Evolutionary conservation across 1,140 invertebrate genomes (phyloP).

Genomic region (Sinonovacula constricta): DNA sequence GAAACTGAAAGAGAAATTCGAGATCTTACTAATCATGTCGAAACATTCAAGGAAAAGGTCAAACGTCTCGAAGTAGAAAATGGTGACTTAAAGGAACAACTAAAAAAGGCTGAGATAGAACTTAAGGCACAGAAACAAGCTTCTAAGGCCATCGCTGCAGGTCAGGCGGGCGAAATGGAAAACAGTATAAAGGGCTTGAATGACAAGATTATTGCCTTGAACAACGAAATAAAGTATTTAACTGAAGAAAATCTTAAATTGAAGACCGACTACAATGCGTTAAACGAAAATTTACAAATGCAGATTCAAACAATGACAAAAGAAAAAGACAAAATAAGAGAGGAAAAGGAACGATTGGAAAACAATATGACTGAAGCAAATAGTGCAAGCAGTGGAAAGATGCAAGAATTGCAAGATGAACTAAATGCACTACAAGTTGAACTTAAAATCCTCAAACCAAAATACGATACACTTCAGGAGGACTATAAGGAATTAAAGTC

Average conservation of each 20-base stretch:
- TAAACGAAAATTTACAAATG: constrained; percentile 31
- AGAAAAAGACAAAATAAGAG: constrained; percentile 19
- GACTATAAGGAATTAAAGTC: constrained; percentile 28
- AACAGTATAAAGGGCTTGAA: constrained; percentile 28
- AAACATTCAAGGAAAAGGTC: constrained; percentile 40
- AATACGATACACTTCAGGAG: constrained; percentile 29
- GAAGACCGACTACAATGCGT: constrained; percentile 25
- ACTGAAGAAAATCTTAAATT: constrained; percentile 47
- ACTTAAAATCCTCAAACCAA: constrained; percentile 42
- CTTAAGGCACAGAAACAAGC: constrained; percentile 32
- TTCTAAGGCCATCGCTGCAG: constrained; percentile 20
- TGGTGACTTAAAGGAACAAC: constrained; percentile 31
- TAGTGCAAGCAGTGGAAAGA: not conserved
- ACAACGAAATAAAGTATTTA: constrained; percentile 29
- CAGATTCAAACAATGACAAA: constrained; percentile 21
- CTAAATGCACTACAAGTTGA: constrained; percentile 34
- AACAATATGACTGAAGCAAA: constrained; percentile 29
- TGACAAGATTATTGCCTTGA: constrained; percentile 27
- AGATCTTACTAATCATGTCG: constrained; percentile 46
- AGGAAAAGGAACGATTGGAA: constrained; percentile 31
- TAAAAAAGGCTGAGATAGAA: constrained; percentile 34
- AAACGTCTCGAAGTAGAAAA: constrained; percentile 44
- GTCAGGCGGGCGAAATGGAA: constrained; percentile 29
- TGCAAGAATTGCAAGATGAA: constrained; percentile 40
- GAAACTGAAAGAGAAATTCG: constrained; percentile 49